Evolutionary conservation across 2,888 invertebrate species (phyloP).

Genomic region (Orthosia gothica): DNA sequence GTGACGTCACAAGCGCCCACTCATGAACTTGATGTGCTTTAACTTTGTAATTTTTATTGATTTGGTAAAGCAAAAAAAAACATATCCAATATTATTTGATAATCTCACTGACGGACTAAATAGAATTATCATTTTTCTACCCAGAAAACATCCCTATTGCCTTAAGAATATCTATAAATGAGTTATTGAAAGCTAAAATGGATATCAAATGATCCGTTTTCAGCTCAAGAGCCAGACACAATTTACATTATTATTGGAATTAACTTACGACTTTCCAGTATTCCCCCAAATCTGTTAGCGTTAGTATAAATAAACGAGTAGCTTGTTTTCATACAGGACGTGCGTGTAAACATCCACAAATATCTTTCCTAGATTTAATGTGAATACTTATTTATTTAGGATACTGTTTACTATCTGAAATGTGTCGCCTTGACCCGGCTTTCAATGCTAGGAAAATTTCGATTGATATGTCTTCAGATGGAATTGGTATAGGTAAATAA

Average conservation of each 20-base stretch:
- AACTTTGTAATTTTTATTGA: too few species aligned
- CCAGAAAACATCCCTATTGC: too few species aligned
- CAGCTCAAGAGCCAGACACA: not conserved
- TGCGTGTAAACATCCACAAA: conserved; percentile 47
- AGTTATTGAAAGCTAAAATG: not conserved
- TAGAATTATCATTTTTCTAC: too few species aligned
- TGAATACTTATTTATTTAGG: conserved; percentile 63
- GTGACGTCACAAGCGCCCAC: too few species aligned
- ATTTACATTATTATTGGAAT: not conserved
- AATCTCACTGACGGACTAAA: too few species aligned
- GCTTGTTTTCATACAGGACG: conserved; percentile 53
- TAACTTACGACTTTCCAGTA: not conserved
- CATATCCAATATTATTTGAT: too few species aligned
- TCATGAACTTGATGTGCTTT: too few species aligned
- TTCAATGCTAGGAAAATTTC: conserved; percentile 35
- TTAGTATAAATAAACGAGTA: conserved; percentile 41
- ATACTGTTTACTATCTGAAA: conserved; percentile 58
- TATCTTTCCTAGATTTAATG: conserved; percentile 53
- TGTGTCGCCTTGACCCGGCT: conserved; percentile 50
- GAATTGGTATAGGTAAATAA: conserved; percentile 23
- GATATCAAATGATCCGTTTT: conserved; percentile 4
- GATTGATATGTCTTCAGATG: conserved; percentile 34
- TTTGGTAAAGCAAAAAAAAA: too few species aligned
- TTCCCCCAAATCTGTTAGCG: conserved; percentile 17
- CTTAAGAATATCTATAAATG: not conserved